Base-by-base conservation (phyloP, 64 coral and sea anemone genomes). In the Hydrozoanthus tunicans region DNA sequence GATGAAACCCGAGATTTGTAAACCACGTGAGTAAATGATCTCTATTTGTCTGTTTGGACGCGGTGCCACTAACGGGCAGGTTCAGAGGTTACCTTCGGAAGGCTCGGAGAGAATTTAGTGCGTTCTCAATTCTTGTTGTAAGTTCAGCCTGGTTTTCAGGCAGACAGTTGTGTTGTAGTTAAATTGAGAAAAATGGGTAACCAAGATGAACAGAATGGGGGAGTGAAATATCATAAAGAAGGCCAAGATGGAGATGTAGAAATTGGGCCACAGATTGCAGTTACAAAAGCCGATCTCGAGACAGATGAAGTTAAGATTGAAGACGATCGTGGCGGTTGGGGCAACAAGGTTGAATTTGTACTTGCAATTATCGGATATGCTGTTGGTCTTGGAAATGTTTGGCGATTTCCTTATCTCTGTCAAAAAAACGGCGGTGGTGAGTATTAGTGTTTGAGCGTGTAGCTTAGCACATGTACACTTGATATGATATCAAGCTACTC, bases 401-500 rank as follows among this genome's bases (percentile, higher is more conserved):
- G 97, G 97, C 92, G 97, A 81, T 99, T 99, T 91, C 97, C 97
- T 3, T 99, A 99, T 71, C 84, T 99, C 60, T 95, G 94, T 32
- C 94, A 96, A 77, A 99, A 99, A 82, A 95, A 90, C 80, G 97
- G 97, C 12, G 97, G 97, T 63, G 97, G 97, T 94, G 81, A 78
- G 20, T 96, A 6, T 17, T 51, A 7, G 32, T 59, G 58, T 83
- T 52, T 43, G 27, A 13, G 54, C 7, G 26, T 79, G 1, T 9
- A 58, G 57, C 6, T 5, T 54, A 53, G 77, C 51, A 56, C 68
- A 43, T 71, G 11, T 5, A 71, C 52, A 2, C 5, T 62, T 24
- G 5, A 7, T 6, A 6, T 79, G 55, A 58, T 58, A 56, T 15
- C 14, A 7, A 0, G 3, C 51, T 4, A 78, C 14, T 54, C 7